Evolutionary conservation across 2,888 invertebrate species (phyloP), one percentile per base, ranked within the genome.

Genomic region (Sisyra terminalis): DNA sequence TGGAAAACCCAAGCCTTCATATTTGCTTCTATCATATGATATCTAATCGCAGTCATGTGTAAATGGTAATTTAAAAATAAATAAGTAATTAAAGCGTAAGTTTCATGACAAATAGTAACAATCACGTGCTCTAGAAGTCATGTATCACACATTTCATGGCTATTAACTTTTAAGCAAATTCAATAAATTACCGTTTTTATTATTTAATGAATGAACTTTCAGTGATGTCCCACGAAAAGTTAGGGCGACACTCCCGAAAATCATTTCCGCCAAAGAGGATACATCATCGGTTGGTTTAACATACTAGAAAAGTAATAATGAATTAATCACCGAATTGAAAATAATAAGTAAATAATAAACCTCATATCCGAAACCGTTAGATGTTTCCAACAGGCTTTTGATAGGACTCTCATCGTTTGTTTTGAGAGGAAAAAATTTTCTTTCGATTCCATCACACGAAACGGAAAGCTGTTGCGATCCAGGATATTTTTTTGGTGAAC

Each of bases 161-260:
- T 24, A 24, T 24, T 24, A 24, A 24, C 24, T 24, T n/a, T n/a
- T n/a, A n/a, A n/a, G n/a, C n/a, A 40, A 39, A 34, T 14, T 24
- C 30, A 44, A 44, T 30, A 45, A 35, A 31, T 36, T 36, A 13
- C 42, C 40, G n/a, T 30, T 36, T 30, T 34, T 31, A 42, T n/a
- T 18, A 11, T 18, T 13, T 57, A 80, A 69, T 46, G 72, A 70
- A 57, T 83, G 82, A 45, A 86, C 84, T 69, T 92, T 92, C 48
- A 88, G 71, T n/a, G 86, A 80, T 30, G 85, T 77, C 43, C 86
- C 88, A 55, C 79, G 76, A 63, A 78, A 88, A 50, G 85, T 83
- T 82, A 92, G 83, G 2, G 88, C 86, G 40, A 87, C 81, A 2
- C 88, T 80, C 6, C 92, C 92, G 60, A 92, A 92, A 52, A 90